phyloP scores from a whole-genome alignment of 2,888 invertebrate genomes.

The Villa cingulata region DNA sequence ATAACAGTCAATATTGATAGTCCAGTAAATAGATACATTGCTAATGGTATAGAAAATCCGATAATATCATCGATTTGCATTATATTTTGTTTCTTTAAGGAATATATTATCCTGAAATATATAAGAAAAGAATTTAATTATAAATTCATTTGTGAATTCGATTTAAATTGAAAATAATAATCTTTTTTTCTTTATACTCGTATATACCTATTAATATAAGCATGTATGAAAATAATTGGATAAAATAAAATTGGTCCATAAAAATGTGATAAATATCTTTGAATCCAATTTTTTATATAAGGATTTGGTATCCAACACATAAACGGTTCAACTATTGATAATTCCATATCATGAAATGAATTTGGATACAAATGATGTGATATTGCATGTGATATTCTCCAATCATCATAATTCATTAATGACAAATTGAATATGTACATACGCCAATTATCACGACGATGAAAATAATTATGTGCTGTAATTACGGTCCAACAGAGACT shows the following conservation, averaged over 20 bases:
- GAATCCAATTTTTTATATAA: constrained; percentile 38
- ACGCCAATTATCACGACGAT: constrained; percentile 59
- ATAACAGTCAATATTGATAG: constrained; percentile 20
- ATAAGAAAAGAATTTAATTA: not conserved
- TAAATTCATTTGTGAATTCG: not conserved
- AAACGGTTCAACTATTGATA: constrained; percentile 53
- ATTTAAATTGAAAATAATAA: no score
- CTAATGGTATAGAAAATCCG: constrained; percentile 33
- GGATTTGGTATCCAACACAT: constrained; percentile 48
- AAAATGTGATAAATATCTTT: constrained; percentile 40
- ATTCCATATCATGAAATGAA: constrained; percentile 58
- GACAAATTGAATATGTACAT: constrained; percentile 65
- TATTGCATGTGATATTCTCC: constrained; percentile 59
- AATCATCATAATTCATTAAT: constrained; percentile 47
- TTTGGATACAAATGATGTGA: constrained; percentile 72
- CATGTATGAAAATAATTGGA: not conserved
- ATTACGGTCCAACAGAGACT: constrained; percentile 46
- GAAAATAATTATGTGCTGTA: constrained; percentile 63
- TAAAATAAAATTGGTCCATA: constrained; percentile 32
- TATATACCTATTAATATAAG: not conserved
- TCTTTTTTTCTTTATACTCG: no score
- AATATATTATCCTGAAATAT: not conserved
- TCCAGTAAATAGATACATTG: constrained; percentile 34
- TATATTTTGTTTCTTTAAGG: constrained; percentile 17
- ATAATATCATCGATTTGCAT: constrained; percentile 35